These are phyloP conservation scores for Petromus typicus DNA, from an alignment of 2,113 vertebrate genomes.

Conservation along the genomic window DNA sequence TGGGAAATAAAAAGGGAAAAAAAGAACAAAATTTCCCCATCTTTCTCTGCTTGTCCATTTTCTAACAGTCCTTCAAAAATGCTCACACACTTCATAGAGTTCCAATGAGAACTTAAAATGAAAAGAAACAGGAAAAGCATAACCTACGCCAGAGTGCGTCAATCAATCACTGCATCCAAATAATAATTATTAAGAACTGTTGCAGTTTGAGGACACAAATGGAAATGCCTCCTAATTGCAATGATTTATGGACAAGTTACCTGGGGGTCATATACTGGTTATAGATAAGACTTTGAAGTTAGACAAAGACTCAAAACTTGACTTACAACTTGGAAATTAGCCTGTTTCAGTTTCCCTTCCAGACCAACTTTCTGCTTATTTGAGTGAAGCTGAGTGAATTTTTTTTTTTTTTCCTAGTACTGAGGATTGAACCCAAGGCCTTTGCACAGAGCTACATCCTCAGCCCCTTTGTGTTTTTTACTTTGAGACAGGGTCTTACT, in stretches of 20 bases:
- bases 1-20: neutral
- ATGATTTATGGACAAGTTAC: neutral
- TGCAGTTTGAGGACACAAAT: neutral
- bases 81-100: neutral
- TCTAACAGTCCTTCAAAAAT: neutral
- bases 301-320: neutral
- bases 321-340: neutral
- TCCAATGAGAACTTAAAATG: neutral
- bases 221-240: neutral
- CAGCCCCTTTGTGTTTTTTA: neutral
- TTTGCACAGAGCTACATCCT: neutral
- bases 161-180: neutral
- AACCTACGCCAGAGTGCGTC: neutral
- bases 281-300: neutral
- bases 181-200: neutral
- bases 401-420: neutral
- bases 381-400: neutral
- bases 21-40: neutral
- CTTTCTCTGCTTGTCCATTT: neutral
- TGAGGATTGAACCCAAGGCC: neutral
- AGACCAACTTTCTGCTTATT: neutral
- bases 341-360: neutral
- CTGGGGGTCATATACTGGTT: neutral
- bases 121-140: neutral
- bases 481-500: neutral